phyloP scores from a whole-genome alignment of 2,888 invertebrate genomes.

The Orthosia incerta region DNA sequence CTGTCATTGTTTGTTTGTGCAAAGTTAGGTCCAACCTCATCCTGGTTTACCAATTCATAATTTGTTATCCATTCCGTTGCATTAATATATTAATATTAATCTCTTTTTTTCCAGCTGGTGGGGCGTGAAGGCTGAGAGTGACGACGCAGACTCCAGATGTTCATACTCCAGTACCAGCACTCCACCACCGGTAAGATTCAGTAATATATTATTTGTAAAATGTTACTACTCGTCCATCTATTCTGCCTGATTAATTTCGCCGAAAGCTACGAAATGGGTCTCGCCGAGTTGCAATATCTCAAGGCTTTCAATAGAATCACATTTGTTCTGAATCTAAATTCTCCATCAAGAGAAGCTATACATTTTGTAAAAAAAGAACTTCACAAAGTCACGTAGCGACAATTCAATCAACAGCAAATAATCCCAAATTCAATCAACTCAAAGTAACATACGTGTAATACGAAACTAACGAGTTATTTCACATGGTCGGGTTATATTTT shows the following conservation, averaged over 20 bases:
- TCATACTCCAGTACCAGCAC: conserved; percentile 95
- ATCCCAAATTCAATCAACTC: too few relatives aligned
- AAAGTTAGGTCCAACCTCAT: too few relatives aligned
- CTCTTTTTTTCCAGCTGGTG: conserved; percentile 80
- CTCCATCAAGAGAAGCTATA: too few relatives aligned
- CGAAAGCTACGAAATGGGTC: neutral
- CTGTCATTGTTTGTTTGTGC: neutral
- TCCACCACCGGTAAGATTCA: conserved; percentile 89
- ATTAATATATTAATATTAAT: neutral
- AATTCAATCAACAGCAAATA: too few relatives aligned
- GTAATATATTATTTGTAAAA: too few relatives aligned
- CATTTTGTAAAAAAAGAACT: too few relatives aligned
- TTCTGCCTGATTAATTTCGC: too few relatives aligned
- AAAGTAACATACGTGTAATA: too few relatives aligned
- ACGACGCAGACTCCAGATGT: conserved; percentile 94
- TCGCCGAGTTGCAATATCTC: neutral
- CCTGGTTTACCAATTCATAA: neutral
- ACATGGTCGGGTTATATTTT: too few relatives aligned
- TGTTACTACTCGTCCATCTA: too few relatives aligned
- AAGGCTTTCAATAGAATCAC: neutral
- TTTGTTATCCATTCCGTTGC: neutral
- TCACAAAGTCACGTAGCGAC: too few relatives aligned
- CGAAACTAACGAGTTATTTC: too few relatives aligned
- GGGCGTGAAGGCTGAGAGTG: conserved; percentile 91
- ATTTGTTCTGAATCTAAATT: neutral